Evolutionary conservation across 2,113 vertebrate genomes (phyloP), one percentile per base, ranked within the genome.

Genomic region (Hippoglossus stenolepis): DNA sequence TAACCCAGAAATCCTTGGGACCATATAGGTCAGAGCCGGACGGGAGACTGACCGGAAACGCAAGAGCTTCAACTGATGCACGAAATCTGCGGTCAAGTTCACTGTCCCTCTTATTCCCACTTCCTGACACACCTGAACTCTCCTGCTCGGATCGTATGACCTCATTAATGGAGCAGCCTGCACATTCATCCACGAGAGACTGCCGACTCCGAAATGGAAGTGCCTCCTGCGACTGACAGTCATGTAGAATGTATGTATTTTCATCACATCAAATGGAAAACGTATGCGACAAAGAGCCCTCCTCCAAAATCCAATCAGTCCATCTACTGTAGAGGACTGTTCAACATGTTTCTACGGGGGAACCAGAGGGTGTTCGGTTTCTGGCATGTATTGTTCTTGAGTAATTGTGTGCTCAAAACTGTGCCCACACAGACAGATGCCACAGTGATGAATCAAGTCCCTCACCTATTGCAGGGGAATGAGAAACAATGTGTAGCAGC

Each of bases 231-330:
- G 47, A 10, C 18, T 63, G 20, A 64, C 35, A 53, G 70, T 35
- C n/a, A 43, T 20, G 26, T 49, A n/a, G 59, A 77, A 82, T 74
- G 0, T 71, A 77, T 72, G 65, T 53, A 31, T 20, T 61, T 35
- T 11, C 59, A 7, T 10, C 3, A 14, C 57, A 49, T 79, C 47
- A 64, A 73, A 83, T 88, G 76, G 76, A 71, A 86, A 83, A 85
- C 81, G 23, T 61, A 77, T 73, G 70, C 31, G 1, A 38, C 20
- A 70, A 59, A 70, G 18, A 38, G 45, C 54, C 58, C 43, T 79
- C 58, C 28, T 73, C 65, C 17, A 70, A 73, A 75, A 79, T 80
- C 49, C 82, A 84, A 86, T 84, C 83, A 77, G 65, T 84, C 81
- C 75, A 85, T 81, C 77, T 73, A 38, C 68, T 64, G 38, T 54